Evolutionary conservation across 2,797 vertebrate genomes (phyloP).

Genomic region (Garrulus glandarius): DNA sequence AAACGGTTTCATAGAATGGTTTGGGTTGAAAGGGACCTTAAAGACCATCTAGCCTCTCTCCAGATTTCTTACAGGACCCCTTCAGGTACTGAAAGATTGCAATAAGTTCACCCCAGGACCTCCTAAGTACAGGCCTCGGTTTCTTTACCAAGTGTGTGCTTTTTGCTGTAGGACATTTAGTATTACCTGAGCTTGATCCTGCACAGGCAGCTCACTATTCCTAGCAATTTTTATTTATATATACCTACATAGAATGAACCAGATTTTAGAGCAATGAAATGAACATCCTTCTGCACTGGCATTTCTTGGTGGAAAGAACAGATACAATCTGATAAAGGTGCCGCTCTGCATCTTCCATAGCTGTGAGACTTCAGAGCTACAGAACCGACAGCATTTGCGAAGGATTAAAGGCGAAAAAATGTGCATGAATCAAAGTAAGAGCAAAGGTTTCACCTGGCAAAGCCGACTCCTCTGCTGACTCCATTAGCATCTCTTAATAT

Average conservation of each 20-base stretch:
- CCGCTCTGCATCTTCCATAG: background rate
- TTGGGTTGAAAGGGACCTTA: background rate
- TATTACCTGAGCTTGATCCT: background rate
- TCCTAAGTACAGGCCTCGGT: background rate
- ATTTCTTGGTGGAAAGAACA: background rate
- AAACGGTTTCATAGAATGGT: background rate
- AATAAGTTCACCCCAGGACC: background rate
- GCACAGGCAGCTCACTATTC: background rate
- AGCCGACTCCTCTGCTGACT: conserved; percentile 96
- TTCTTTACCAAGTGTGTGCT: background rate
- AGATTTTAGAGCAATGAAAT: background rate
- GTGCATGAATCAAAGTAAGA: background rate
- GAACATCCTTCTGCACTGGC: background rate
- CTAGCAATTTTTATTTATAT: background rate
- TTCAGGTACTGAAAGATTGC: background rate
- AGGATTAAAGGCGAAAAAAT: background rate
- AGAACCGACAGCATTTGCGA: background rate
- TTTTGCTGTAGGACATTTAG: background rate
- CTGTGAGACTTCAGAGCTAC: background rate
- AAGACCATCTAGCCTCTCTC: background rate
- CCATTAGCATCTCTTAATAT: conserved; percentile 96
- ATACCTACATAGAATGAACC: background rate
- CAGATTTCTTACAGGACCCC: background rate
- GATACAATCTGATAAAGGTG: background rate
- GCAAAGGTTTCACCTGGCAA: conserved; percentile 86